phyloP scores from a whole-genome alignment of 2,888 invertebrate genomes.

The Dryocosmus kuriphilus region DNA sequence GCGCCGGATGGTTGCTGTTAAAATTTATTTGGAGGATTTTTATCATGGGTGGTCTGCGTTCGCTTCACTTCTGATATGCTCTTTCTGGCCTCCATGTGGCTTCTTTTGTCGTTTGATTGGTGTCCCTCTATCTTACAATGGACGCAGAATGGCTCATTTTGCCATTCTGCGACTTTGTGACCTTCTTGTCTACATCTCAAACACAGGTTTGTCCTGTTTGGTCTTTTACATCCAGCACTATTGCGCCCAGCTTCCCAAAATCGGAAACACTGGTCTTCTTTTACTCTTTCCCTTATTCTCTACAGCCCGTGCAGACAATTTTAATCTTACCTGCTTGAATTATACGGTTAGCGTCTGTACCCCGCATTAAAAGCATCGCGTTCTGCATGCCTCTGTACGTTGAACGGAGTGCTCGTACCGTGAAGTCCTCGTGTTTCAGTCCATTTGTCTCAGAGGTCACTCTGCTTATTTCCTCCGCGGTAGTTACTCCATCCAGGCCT shows the following conservation, averaged over 20 bases:
- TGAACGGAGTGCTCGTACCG: conserved; percentile 53
- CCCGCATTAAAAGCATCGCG: conserved; percentile 42
- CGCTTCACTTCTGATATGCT: neutral
- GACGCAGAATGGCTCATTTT: conserved; percentile 49
- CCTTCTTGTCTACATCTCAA: too few relatives aligned
- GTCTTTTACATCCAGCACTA: conserved; percentile 51
- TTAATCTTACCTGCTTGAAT: conserved; percentile 21
- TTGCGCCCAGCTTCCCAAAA: conserved; percentile 54
- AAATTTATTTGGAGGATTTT: conserved; percentile 45
- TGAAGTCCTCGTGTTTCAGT: too few relatives aligned
- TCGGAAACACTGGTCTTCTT: conserved; percentile 47
- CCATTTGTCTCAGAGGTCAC: too few relatives aligned
- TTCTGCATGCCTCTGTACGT: conserved; percentile 50
- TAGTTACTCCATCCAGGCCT: too few relatives aligned
- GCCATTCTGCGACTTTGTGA: conserved; percentile 49
- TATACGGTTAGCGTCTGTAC: neutral
- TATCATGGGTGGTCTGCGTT: neutral
- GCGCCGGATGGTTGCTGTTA: conserved; percentile 31
- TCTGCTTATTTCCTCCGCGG: too few relatives aligned
- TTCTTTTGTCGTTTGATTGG: neutral
- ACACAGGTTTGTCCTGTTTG: conserved; percentile 52
- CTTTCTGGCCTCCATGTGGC: neutral
- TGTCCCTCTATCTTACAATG: conserved; percentile 47
- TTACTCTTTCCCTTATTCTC: conserved; percentile 48
- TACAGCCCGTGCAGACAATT: conserved; percentile 44